Conservation (phyloP, 2,888 invertebrate species). For the Pherbina coryleti region DNA sequence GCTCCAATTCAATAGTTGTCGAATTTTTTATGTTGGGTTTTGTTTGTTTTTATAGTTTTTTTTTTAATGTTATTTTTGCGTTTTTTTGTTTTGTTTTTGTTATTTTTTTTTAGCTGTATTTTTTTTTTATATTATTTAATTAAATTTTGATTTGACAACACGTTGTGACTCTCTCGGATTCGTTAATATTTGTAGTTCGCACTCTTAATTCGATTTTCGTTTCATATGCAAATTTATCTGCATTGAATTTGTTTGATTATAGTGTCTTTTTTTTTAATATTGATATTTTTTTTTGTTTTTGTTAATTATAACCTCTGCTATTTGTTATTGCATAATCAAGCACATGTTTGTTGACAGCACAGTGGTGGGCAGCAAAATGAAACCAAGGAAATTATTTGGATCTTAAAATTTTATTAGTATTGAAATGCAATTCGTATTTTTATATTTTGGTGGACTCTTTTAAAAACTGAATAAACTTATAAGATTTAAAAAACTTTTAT, state of each 20-base stretch:
- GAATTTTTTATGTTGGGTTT: background rate
- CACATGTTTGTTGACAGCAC: background rate
- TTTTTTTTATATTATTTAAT: constrained; percentile 14
- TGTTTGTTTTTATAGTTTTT: too few species aligned
- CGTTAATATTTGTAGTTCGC: constrained; percentile 1
- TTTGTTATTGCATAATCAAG: background rate
- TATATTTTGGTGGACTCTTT: too few species aligned
- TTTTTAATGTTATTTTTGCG: too few species aligned
- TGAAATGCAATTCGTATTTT: too few species aligned
- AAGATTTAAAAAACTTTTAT: too few species aligned
- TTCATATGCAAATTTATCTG: constrained; percentile 7
- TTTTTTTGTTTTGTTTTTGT: background rate
- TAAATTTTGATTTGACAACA: constrained; percentile 7
- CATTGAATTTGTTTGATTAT: constrained; percentile 12
- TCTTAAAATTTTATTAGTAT: too few species aligned
- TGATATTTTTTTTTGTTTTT: background rate
- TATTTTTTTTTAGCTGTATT: background rate
- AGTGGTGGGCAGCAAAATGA: background rate
- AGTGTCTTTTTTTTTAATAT: constrained; percentile 8
- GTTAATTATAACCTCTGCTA: background rate
- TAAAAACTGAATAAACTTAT: too few species aligned
- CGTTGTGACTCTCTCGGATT: background rate
- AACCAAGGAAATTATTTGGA: too few species aligned
- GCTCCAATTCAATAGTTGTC: background rate
- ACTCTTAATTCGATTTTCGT: constrained; percentile 7